Percentiles rank a stretch among this genome's conserved stretches.
These are phyloP conservation scores for Stictonetta naevosa DNA, from an alignment of 2,113 vertebrate species.

Conservation along the genomic window DNA sequence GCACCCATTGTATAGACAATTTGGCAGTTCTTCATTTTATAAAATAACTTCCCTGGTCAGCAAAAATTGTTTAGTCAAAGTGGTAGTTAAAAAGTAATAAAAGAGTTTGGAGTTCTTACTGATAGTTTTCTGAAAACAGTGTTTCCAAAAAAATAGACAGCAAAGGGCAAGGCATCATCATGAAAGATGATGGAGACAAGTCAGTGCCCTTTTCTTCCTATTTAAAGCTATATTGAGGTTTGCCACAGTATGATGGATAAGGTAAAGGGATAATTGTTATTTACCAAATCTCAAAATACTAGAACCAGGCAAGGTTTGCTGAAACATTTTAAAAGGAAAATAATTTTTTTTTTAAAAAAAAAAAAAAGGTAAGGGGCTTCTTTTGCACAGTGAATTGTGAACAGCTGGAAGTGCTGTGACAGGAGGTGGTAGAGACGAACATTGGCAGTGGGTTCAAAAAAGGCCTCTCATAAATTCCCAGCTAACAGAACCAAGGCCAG, in stretches of 20 bases:
- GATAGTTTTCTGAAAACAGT: neutral
- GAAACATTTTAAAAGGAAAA: neutral
- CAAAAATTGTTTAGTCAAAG: neutral
- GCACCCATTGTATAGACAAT: neutral
- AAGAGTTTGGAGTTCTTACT: neutral
- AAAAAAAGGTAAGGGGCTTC: neutral
- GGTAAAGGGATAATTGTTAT: neutral
- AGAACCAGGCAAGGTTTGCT: neutral
- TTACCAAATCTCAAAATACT: neutral
- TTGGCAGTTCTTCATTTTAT: neutral
- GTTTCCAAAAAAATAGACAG: neutral
- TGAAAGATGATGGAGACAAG: neutral
- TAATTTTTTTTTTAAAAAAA: too few relatives aligned
- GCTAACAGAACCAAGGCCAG: neutral
- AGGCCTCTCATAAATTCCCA: neutral
- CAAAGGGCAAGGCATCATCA: neutral
- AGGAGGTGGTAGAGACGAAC: neutral
- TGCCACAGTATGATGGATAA: neutral
- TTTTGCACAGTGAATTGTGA: neutral
- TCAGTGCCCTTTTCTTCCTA: neutral
- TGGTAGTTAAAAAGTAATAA: neutral
- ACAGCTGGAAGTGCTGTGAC: neutral
- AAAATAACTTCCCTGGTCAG: neutral
- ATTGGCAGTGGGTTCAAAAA: neutral
- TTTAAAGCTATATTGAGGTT: neutral